Percentiles rank a stretch among this genome's conserved stretches.
These are phyloP conservation scores for Tigriopus californicus DNA, from an alignment of 2,888 invertebrate species.

Conservation along the genomic window DNA sequence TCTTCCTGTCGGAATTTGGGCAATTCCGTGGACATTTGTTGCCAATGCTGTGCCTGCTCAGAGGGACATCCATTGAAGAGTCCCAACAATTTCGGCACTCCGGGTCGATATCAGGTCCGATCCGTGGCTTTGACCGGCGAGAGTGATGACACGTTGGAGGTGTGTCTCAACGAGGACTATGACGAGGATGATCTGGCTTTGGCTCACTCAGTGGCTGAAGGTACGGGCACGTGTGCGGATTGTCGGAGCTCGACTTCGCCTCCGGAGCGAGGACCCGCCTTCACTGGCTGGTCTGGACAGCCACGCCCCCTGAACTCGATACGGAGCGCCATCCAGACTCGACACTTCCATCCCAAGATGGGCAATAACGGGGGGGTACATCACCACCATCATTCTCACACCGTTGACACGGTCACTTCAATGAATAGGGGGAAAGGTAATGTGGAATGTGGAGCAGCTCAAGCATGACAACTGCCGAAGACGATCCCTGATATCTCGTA, in stretches of 20 bases:
- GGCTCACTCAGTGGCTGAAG: background rate
- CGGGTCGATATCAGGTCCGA: background rate
- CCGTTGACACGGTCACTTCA: too few species aligned
- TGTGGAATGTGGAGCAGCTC: too few species aligned
- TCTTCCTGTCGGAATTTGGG: constrained; percentile 13
- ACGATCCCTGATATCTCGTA: too few species aligned
- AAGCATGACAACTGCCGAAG: too few species aligned
- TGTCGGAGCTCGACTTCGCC: background rate
- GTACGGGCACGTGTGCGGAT: background rate
- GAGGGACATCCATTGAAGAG: background rate
- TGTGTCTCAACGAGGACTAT: constrained; percentile 2
- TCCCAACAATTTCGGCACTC: background rate
- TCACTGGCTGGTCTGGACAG: background rate
- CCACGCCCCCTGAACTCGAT: too few species aligned
- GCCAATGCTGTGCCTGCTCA: constrained; percentile 13
- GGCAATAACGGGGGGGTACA: too few species aligned
- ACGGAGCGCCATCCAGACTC: too few species aligned
- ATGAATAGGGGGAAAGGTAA: too few species aligned
- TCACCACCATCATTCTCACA: too few species aligned
- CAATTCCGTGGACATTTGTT: constrained; percentile 15
- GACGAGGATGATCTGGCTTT: constrained; percentile 8
- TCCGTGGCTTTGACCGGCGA: constrained; percentile 11
- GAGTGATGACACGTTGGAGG: constrained; percentile 12
- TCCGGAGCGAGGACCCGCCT: background rate
- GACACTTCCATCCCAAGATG: too few species aligned